Evolutionary conservation across 2,113 vertebrate species (phyloP).

Genomic region (Lagopus muta): DNA sequence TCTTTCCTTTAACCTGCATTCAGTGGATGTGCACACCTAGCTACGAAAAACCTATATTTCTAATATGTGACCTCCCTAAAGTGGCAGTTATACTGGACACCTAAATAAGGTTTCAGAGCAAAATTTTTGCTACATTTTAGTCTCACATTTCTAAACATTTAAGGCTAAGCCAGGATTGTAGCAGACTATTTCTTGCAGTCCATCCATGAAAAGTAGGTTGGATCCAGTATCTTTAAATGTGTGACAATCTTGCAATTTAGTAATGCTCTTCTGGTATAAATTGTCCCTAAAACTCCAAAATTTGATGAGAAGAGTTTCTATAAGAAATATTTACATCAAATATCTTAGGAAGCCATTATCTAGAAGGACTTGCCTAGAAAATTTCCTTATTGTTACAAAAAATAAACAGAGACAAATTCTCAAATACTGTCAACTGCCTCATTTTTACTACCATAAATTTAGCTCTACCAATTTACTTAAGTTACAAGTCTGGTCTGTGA

Average conservation of each 20-base stretch:
- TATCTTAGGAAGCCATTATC: background rate
- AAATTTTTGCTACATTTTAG: background rate
- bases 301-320: background rate
- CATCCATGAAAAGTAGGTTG: background rate
- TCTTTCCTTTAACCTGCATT: background rate
- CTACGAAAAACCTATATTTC: background rate
- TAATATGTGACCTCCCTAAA: background rate
- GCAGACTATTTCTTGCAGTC: background rate
- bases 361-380: background rate
- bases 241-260: background rate
- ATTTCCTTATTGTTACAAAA: background rate
- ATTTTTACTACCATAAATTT: background rate
- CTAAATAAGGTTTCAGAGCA: background rate
- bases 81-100: background rate
- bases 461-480: background rate
- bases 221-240: background rate
- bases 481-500: background rate
- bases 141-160: background rate
- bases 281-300: background rate
- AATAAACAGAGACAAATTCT: background rate
- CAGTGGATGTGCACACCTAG: background rate
- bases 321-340: background rate
- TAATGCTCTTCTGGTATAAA: background rate
- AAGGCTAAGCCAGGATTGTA: background rate
- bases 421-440: background rate